phyloP scores from a whole-genome alignment of 2,888 invertebrate genomes.

The Elmis aenea region DNA sequence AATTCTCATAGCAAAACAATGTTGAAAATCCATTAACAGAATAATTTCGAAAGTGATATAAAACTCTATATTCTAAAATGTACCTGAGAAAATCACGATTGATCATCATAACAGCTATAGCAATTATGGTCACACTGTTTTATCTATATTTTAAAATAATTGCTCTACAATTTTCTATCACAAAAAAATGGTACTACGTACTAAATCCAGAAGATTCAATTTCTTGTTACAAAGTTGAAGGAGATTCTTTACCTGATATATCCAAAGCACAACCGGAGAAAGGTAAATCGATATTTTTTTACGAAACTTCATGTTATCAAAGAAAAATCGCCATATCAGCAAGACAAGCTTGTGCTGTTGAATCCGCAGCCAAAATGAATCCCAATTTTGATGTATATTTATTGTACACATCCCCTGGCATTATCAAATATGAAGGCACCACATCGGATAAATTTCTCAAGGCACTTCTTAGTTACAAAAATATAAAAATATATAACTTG shows the following conservation, averaged over 20 bases:
- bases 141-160: no score
- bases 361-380: conserved; percentile 61
- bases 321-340: conserved; percentile 48
- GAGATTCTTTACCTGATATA: conserved; percentile 35
- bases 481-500: conserved; percentile 51
- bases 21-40: no score
- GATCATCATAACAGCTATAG: no score
- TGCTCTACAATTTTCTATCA: no score
- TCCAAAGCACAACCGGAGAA: conserved; percentile 32
- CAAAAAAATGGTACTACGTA: no score
- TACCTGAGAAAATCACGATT: no score
- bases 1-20: no score
- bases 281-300: conserved; percentile 58
- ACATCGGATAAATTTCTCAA: conserved; percentile 39
- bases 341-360: conserved; percentile 64
- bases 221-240: conserved; percentile 32
- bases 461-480: conserved; percentile 47
- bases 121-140: no score
- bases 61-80: no score
- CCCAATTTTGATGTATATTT: conserved; percentile 54
- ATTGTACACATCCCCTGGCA: conserved; percentile 50
- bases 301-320: conserved; percentile 57
- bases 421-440: conserved; percentile 26
- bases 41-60: no score
- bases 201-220: conserved; percentile 29